Evolutionary conservation across 2,113 vertebrate genomes (phyloP).

Genomic region (Patagioenas fasciata): DNA sequence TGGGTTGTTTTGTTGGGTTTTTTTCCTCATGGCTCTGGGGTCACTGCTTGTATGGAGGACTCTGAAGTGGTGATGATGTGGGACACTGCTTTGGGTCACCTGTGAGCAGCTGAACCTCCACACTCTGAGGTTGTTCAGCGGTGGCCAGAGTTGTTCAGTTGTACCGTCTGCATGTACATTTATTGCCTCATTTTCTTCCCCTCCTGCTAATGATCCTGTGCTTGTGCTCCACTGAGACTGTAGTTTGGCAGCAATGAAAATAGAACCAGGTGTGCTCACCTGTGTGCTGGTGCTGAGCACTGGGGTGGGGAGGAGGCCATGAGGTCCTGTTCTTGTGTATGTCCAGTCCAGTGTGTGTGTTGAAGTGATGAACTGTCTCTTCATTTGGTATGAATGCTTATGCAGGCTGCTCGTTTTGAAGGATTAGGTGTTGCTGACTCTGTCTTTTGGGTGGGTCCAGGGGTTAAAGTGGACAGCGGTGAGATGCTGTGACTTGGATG

Average conservation of each 20-base stretch:
- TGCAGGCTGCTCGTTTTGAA: neutral
- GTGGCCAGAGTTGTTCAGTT: neutral
- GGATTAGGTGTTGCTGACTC: neutral
- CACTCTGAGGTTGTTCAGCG: neutral
- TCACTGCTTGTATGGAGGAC: neutral
- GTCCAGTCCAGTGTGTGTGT: neutral
- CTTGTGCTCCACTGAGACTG: rapidly evolving
- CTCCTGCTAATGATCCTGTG: neutral
- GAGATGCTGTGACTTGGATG: neutral
- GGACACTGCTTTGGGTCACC: neutral
- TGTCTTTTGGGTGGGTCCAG: neutral
- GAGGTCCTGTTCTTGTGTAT: neutral
- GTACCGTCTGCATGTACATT: neutral
- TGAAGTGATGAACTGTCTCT: neutral
- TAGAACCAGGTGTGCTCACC: neutral
- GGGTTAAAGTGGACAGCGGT: neutral
- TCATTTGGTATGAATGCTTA: neutral
- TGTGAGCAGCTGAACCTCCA: neutral
- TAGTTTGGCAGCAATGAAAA: neutral
- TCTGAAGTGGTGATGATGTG: neutral
- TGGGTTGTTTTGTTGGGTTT: neutral
- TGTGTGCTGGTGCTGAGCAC: neutral
- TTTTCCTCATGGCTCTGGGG: neutral
- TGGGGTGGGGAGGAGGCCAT: neutral
- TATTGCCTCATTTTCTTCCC: neutral